Conservation (phyloP, 2,113 vertebrate genomes). For the Pardalotus punctatus region DNA sequence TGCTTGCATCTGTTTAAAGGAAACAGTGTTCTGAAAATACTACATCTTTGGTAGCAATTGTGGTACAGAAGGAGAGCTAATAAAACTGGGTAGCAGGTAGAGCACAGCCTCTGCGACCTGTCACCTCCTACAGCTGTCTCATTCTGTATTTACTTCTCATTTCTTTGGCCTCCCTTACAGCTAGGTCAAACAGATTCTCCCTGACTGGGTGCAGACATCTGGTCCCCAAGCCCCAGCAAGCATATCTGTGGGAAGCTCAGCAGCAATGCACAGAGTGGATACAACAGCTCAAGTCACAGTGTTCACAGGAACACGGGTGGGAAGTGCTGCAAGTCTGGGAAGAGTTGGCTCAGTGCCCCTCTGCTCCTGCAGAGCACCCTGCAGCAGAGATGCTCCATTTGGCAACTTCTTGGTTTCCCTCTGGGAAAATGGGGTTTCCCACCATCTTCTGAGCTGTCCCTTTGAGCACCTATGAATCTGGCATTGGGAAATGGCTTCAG, state of each 20-base stretch:
- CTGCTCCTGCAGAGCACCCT: neutral
- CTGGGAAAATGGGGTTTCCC: neutral
- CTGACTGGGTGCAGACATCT: neutral
- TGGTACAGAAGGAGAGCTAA: accelerated
- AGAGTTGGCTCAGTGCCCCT: neutral
- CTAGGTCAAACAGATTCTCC: neutral
- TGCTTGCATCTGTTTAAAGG: neutral
- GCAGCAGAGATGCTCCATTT: neutral
- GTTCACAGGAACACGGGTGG: accelerated
- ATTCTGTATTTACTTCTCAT: neutral
- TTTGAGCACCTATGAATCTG: neutral
- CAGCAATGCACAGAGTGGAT: accelerated
- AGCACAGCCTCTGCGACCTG: neutral
- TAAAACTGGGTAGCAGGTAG: neutral
- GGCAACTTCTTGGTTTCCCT: neutral
- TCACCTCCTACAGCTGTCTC: neutral
- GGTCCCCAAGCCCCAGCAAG: neutral
- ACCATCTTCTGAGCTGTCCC: neutral
- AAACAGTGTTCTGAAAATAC: neutral
- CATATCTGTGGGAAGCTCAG: neutral
- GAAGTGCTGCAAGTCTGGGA: neutral
- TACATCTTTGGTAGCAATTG: neutral
- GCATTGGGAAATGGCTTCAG: neutral
- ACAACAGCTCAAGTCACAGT: neutral
- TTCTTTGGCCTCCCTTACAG: neutral